These are phyloP conservation scores for Psylliodes chrysocephalus DNA, from an alignment of 2,888 invertebrate species.

Conservation along the genomic window DNA sequence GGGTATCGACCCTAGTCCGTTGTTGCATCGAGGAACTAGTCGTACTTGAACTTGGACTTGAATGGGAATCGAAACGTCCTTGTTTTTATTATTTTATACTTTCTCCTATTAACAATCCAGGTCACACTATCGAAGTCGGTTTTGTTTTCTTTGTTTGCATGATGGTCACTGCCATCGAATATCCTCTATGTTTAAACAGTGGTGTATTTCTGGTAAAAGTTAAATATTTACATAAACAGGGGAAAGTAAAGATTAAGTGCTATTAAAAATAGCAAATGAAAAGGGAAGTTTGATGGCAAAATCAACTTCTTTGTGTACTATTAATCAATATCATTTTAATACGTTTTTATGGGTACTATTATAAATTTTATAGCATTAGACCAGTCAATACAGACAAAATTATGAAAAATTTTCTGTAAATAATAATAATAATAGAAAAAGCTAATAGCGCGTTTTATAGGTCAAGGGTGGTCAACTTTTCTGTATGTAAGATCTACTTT, in stretches of 20 bases:
- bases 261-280: too few species aligned
- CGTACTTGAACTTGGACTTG: conserved; percentile 19
- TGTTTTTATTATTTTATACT: conserved; percentile 4
- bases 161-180: background rate
- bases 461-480: too few species aligned
- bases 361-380: too few species aligned
- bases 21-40: background rate
- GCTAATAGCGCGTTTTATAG: too few species aligned
- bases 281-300: too few species aligned
- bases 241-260: background rate
- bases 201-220: background rate
- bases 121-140: background rate
- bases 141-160: background rate
- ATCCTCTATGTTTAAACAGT: background rate
- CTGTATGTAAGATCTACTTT: too few species aligned
- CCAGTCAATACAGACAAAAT: too few species aligned
- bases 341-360: too few species aligned
- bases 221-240: background rate
- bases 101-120: background rate
- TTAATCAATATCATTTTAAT: too few species aligned
- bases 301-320: too few species aligned
- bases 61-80: conserved; percentile 13
- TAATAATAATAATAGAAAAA: too few species aligned
- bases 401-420: too few species aligned
- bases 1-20: background rate